These are phyloP conservation scores for Hyperoplus lanceolatus DNA, from an alignment of 2,797 vertebrate species.

Conservation along the genomic window DNA sequence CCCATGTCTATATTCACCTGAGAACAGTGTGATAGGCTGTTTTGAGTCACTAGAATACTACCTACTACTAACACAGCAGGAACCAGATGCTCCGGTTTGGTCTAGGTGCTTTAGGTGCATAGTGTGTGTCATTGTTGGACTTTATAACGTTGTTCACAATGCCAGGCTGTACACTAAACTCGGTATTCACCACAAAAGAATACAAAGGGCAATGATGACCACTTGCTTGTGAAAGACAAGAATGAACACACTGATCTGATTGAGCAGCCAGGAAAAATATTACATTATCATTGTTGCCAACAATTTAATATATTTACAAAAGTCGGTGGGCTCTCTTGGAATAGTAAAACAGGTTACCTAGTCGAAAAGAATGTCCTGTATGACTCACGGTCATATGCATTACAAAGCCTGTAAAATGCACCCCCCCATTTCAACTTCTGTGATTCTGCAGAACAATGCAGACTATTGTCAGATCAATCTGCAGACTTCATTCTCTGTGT, in stretches of 20 bases:
- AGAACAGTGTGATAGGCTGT: conserved; percentile 9
- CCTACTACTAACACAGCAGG: conserved; percentile 20
- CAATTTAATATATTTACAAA: not conserved
- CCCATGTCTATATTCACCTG: conserved; percentile 2
- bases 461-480: conserved; percentile 81
- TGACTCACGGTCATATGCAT: conserved; percentile 77
- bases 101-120: not conserved
- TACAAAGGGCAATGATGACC: conserved; percentile 7
- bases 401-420: conserved; percentile 77
- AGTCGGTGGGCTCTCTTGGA: conserved; percentile 11
- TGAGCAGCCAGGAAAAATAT: conserved; percentile 1
- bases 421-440: conserved; percentile 70
- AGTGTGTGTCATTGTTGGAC: conserved; percentile 10
- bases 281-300: not conserved
- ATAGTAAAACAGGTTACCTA: conserved; percentile 50
- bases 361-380: conserved; percentile 63
- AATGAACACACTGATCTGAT: conserved; percentile 5
- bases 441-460: conserved; percentile 78
- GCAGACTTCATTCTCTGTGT: conserved; percentile 76
- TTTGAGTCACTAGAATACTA: conserved; percentile 32
- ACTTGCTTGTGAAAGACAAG: conserved; percentile 17
- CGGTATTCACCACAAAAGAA: not conserved
- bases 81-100: conserved; percentile 68
- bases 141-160: conserved; percentile 15
- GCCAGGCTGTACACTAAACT: not conserved